Base-by-base conservation (phyloP, 2,888 invertebrate genomes). In the Emmelina monodactyla region DNA sequence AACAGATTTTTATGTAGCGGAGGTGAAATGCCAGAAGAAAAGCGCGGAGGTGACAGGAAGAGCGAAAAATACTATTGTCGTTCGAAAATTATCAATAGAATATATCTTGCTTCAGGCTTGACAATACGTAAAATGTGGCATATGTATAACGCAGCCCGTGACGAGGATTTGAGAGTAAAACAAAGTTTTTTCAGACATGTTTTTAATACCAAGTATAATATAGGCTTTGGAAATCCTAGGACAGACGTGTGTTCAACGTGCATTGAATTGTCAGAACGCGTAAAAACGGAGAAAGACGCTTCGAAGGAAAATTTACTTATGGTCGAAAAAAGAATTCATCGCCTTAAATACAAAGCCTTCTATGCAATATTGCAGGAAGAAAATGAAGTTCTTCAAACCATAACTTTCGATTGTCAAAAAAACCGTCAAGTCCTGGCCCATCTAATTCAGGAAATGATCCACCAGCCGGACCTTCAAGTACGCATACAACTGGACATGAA, bases 371-470 rank as follows among this genome's bases (percentile, higher is more conserved):
- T 47, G 6, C 28, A 41, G 33, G 44, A 46, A 29, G 37, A 47
- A 9, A 37, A 35, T n/a, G 35, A 41, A 16, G 22, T 28, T 34
- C 32, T 46, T n/a, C 25, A 38, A 33, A 45, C 39, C 1, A 28
- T 50, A n/a, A 34, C 39, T 14, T 48, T 47, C 33, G 47, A 48
- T 29, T 50, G 50, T 22, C 47, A 50, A 34, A 49, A 50, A 43
- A 50, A 50, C 29, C 43, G 38, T 14, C 28, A 41, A 1, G 14
- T 45, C 7, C 47, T 45, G 1, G n/a, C n/a, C n/a, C n/a, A n/a
- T n/a, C n/a, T n/a, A n/a, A n/a, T n/a, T n/a, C n/a, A n/a, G n/a
- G n/a, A n/a, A n/a, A n/a, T n/a, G n/a, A n/a, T n/a, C n/a, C n/a
- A n/a, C n/a, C n/a, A n/a, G n/a, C n/a, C n/a, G n/a, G n/a, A n/a